Conservation (phyloP, 2,888 invertebrate species). For the Proisotoma minuta region DNA sequence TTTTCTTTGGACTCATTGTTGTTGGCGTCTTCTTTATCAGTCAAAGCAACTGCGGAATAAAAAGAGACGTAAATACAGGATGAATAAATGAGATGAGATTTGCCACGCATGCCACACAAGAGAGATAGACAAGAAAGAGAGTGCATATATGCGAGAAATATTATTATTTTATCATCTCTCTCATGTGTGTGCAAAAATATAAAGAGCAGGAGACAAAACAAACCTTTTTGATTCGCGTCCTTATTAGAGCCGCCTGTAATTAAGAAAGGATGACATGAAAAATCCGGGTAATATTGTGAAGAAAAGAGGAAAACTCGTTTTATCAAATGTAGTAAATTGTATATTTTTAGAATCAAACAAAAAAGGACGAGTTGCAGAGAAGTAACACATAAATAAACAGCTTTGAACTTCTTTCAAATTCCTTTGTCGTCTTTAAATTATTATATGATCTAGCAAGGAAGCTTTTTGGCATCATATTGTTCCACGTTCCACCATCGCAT, state of each 20-base stretch:
- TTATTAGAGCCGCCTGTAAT: conserved; percentile 2
- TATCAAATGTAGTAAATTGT: conserved; percentile 4
- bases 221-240: conserved; percentile 1
- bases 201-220: not conserved
- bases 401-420: too few species aligned
- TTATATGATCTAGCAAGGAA: not conserved
- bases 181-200: not conserved
- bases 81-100: not conserved
- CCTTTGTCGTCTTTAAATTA: not conserved
- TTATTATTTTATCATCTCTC: not conserved
- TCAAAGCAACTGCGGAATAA: not conserved
- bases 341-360: conserved; percentile 6
- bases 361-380: not conserved
- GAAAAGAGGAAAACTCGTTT: not conserved
- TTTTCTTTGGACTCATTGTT: conserved; percentile 34
- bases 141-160: not conserved
- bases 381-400: not conserved
- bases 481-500: not conserved
- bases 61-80: not conserved
- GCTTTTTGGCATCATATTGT: not conserved
- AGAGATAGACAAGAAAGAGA: not conserved
- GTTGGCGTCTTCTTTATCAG: conserved; percentile 34
- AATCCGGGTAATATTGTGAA: conserved; percentile 1
- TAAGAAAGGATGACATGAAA: not conserved
- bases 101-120: not conserved